phyloP scores from a whole-genome alignment of 2,797 vertebrate species.

The Lutjanus campechanus region DNA sequence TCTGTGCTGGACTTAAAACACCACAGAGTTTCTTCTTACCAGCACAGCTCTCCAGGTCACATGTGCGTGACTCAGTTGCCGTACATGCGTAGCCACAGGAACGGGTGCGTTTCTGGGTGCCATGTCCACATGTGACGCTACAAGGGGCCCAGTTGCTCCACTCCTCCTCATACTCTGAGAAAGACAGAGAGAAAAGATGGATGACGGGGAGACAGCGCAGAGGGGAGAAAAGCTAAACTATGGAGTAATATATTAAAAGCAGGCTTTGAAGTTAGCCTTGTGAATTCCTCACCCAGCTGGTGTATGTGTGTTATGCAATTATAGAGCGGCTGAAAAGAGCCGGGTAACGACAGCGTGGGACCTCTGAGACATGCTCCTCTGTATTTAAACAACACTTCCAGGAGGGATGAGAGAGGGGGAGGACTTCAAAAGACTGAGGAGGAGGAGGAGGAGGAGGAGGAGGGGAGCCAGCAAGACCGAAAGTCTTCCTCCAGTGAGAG shows the following conservation, averaged over 20 bases:
- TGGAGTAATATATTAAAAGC: constrained; percentile 39
- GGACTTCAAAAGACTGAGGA: constrained; percentile 41
- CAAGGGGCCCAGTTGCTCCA: constrained; percentile 92
- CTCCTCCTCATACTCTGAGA: constrained; percentile 84
- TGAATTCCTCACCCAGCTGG: constrained; percentile 77
- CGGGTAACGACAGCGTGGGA: constrained; percentile 40
- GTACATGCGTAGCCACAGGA: constrained; percentile 93
- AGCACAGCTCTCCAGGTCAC: constrained; percentile 89
- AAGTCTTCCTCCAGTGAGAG: constrained; percentile 34
- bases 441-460: background rate
- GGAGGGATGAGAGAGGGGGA: constrained; percentile 9
- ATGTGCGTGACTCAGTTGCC: constrained; percentile 91
- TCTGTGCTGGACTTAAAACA: background rate
- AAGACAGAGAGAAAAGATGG: constrained; percentile 9
- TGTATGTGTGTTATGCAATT: constrained; percentile 65
- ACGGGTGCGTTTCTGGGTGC: constrained; percentile 91
- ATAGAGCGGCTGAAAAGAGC: constrained; percentile 51
- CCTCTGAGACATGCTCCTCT: constrained; percentile 47
- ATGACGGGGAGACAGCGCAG: constrained; percentile 5
- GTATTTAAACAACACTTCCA: constrained; percentile 41
- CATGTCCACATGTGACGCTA: constrained; percentile 89
- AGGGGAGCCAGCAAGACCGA: constrained; percentile 20
- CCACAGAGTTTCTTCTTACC: constrained; percentile 73
- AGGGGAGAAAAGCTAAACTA: constrained; percentile 11
- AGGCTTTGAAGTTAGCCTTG: constrained; percentile 55